Evolutionary conservation across 2,797 vertebrate species (phyloP), one percentile per base, ranked within the genome.

Genomic region (Malacoctenus gilli): DNA sequence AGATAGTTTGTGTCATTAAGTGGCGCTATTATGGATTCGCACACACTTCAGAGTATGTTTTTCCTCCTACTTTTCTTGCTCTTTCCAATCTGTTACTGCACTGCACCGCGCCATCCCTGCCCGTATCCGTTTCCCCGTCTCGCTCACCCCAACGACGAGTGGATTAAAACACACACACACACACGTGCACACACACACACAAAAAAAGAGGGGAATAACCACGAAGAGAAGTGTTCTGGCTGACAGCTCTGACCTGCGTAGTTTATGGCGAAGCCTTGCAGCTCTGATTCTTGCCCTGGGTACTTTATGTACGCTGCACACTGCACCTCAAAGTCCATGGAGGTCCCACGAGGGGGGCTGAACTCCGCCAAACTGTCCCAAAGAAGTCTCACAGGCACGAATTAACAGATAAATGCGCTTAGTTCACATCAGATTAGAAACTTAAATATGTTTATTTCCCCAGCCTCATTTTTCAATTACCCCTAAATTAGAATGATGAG

Each of bases 1-100:
- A 84, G 85, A 90, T 85, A 90, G 88, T 89, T 90, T 88, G 90
- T 91, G 92, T 92, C 92, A 94, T 95, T 95, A 95, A 93, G 91
- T 89, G 83, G 88, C 85, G 89, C 92, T 92, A 93, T 95, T 95
- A 94, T 93, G 91, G 92, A 91, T 93, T 92, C 89, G 89, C 89
- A 91, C 91, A 93, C 88, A 79, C 82, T 86, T 82, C 77, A 84
- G 72, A 80, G 75, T 78, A 56, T 43, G 74, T 82, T 85, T 87
- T 86, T 79, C 80, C 80, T 84, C 68, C 66, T 69, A 64, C 77
- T 79, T 72, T 70, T 60, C 68, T 28, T 55, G 69, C 67, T 75
- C 61, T 63, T 59, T 79, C 57, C 68, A 54, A 77, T 80, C 72
- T 54, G 75, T 85, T 77, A 72, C 60, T 79, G 78, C 59, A 59